These are phyloP conservation scores for Rotaria macrura DNA, from an alignment of 2,888 invertebrate genomes.

Conservation along the genomic window DNA sequence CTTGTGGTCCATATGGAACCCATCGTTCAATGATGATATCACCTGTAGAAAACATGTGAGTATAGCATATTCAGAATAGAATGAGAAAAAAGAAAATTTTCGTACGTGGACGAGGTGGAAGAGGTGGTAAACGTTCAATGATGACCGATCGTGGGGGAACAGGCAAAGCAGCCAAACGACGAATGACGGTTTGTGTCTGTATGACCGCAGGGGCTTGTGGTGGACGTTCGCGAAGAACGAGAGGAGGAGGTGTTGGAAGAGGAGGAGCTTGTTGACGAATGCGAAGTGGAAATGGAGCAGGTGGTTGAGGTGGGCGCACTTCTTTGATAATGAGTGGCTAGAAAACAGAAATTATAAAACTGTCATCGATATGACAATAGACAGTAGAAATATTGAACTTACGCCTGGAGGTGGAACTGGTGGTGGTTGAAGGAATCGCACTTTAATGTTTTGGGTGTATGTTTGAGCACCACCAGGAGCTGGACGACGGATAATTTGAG, in stretches of 20 bases:
- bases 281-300: background rate
- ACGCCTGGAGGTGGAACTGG: background rate
- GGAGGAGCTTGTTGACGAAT: conserved; percentile 4
- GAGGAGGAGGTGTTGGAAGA: background rate
- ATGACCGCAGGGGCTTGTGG: background rate
- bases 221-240: background rate
- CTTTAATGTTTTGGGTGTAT: background rate
- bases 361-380: background rate
- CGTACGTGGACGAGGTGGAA: background rate
- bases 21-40: conserved; percentile 26
- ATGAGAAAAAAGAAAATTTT: background rate
- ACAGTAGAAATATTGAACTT: background rate
- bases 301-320: background rate
- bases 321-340: conserved; percentile 1
- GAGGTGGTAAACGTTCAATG: background rate
- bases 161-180: background rate
- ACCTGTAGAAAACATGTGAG: background rate
- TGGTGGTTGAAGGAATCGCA: background rate
- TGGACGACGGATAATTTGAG: background rate
- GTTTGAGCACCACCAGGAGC: background rate
- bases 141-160: background rate
- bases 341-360: background rate
- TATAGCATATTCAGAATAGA: background rate
- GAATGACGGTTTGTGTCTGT: background rate
- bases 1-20: conserved; percentile 30